Percentiles rank a stretch among this genome's conserved stretches.
phyloP scores from a whole-genome alignment of 2,113 vertebrate genomes.

The Brachyhypopomus occidentalis region DNA sequence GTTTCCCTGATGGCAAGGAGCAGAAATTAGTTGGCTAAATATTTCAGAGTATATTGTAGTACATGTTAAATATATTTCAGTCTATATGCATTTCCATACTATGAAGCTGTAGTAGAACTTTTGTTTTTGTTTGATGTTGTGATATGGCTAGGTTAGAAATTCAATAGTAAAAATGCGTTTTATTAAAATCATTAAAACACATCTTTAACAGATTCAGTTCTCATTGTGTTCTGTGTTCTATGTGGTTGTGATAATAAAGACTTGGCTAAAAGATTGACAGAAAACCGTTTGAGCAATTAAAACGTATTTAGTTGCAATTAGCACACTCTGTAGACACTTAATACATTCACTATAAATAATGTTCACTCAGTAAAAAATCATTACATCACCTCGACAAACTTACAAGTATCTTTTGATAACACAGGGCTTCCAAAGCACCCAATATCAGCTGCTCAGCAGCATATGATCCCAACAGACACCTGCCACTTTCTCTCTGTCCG shows the following conservation, averaged over 20 bases:
- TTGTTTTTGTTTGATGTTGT: no score
- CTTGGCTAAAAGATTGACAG: background rate
- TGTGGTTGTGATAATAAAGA: no score
- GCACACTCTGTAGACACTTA: constrained; percentile 42
- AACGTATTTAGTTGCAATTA: constrained; percentile 45
- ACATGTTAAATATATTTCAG: no score
- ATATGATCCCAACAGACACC: constrained; percentile 45
- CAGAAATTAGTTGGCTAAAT: no score
- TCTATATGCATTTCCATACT: no score
- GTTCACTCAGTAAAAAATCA: constrained; percentile 46
- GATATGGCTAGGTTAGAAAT: no score
- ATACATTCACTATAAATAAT: constrained; percentile 55
- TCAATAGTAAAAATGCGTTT: background rate
- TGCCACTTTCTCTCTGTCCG: constrained; percentile 16
- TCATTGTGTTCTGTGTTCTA: no score
- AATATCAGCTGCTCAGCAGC: constrained; percentile 67
- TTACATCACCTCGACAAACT: constrained; percentile 47
- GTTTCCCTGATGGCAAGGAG: no score
- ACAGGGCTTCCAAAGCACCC: background rate
- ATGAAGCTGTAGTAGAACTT: no score
- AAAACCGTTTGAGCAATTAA: constrained; percentile 16
- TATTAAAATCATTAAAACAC: background rate
- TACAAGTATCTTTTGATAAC: constrained; percentile 35
- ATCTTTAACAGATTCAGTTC: no score
- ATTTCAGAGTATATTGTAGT: no score